Base-by-base conservation (phyloP, 2,113 vertebrate genomes). In the Columba livia region DNA sequence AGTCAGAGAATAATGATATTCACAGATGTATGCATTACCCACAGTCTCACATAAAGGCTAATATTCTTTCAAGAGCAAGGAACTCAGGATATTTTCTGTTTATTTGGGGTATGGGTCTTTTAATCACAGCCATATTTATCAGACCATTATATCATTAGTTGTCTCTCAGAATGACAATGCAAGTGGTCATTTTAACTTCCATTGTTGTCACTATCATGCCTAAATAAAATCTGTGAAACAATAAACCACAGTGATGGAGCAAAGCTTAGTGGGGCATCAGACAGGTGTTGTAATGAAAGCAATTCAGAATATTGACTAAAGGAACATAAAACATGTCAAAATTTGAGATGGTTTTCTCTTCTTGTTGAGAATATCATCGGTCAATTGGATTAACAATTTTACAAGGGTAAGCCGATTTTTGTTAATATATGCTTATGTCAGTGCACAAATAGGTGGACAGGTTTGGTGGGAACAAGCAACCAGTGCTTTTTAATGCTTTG, bases 241-340 rank as follows among this genome's bases (percentile, higher is more conserved):
- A 15, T 60, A 79, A 87, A 73, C 7, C 0, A 0, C 36, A 79
- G 40, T 1, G 2, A 44, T n/a, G 44, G 48, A 81, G 8, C 17
- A 77, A 73, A 82, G 8, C 26, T 85, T 72, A 31, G 12, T 2
- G 23, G 15, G 50, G 38, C 23, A 21, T 58, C 20, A 80, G n/a
- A 40, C 6, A 20, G 9, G 26, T 85, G 19, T 64, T 10, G 19
- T 50, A 66, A 53, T 75, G 42, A 82, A 87, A 79, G 21, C 12
- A 81, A 47, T 53, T 77, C 26, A 61, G 36, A 84, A 82, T 56
- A 34, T 34, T 75, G 31, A 44, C 26, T 89, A 47, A 54, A 78
- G 67, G 50, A 74, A 51, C 3, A 3, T 9, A 67, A 72, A 72
- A 69, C 0, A 1, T 5, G 2, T 19, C 25, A 1, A 8, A 3